These are phyloP conservation scores for Clarias fuscus DNA, from an alignment of 2,797 vertebrate genomes.

Conservation along the genomic window DNA sequence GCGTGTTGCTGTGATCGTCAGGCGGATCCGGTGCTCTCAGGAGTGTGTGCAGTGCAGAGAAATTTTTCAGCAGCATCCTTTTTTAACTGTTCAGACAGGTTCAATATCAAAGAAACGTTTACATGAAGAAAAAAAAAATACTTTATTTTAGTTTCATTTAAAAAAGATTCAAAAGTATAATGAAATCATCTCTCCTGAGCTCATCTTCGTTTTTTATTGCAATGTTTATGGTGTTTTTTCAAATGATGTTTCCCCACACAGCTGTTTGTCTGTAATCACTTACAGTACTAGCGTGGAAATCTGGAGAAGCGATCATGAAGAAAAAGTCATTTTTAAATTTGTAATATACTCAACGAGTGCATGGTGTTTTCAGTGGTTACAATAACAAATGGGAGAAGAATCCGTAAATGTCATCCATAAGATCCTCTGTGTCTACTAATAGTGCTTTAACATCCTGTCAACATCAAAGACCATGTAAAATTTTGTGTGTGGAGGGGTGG, in stretches of 20 bases:
- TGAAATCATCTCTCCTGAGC: not conserved
- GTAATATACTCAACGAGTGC: constrained; percentile 62
- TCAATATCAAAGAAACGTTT: too few species aligned
- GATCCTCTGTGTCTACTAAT: constrained; percentile 58
- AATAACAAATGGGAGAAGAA: constrained; percentile 58
- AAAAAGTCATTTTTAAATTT: constrained; percentile 65
- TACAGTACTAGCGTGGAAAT: constrained; percentile 31
- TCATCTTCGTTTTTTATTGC: not conserved
- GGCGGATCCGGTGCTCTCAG: not conserved
- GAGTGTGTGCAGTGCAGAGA: not conserved
- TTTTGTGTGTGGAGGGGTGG: constrained; percentile 33
- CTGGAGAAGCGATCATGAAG: constrained; percentile 53
- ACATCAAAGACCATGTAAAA: constrained; percentile 68
- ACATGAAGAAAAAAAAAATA: not conserved
- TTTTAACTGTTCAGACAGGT: not conserved
- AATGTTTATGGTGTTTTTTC: not conserved
- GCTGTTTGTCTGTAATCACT: constrained; percentile 44
- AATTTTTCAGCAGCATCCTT: not conserved
- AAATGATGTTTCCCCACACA: constrained; percentile 54
- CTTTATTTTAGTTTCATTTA: not conserved
- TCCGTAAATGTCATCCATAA: constrained; percentile 55
- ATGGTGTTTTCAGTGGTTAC: constrained; percentile 56
- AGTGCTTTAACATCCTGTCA: constrained; percentile 58
- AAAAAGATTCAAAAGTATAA: too few species aligned
- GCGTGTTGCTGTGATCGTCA: not conserved